These are phyloP conservation scores for Campoplex capitator DNA, from an alignment of 2,888 invertebrate genomes.

Conservation along the genomic window DNA sequence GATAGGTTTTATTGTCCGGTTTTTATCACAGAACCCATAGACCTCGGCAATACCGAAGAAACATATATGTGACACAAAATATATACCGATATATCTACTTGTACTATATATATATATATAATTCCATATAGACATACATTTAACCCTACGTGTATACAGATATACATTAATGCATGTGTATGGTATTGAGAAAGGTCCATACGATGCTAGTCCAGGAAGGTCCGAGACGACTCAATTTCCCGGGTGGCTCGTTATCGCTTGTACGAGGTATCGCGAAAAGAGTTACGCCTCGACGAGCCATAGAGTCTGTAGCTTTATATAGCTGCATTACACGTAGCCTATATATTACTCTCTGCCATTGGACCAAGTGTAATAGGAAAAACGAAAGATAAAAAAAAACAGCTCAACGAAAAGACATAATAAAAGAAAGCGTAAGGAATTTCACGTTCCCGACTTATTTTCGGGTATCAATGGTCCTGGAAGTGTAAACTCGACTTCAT, in stretches of 20 bases:
- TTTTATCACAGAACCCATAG: conserved; percentile 59
- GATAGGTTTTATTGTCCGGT: conserved; percentile 63
- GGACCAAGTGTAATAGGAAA: conserved; percentile 26
- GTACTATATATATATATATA: not conserved
- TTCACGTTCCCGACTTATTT: conserved; percentile 1
- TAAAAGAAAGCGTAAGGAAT: not conserved
- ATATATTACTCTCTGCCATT: conserved; percentile 15
- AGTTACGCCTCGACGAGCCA: conserved; percentile 61
- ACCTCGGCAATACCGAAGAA: conserved; percentile 38
- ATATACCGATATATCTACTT: no score
- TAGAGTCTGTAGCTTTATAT: conserved; percentile 24
- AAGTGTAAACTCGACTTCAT: not conserved
- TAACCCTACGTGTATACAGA: not conserved
- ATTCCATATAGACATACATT: not conserved
- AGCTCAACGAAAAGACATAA: not conserved
- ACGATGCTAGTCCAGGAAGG: conserved; percentile 34
- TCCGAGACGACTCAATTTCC: conserved; percentile 66
- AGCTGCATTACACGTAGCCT: conserved; percentile 31
- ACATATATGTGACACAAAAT: not conserved
- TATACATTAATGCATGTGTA: conserved; percentile 21
- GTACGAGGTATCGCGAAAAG: conserved; percentile 67
- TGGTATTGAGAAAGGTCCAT: not conserved
- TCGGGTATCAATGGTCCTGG: conserved; percentile 12
- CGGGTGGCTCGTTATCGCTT: conserved; percentile 70
- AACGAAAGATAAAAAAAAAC: not conserved